Conservation (phyloP, 2,888 invertebrate species). For the Cosmia pyralina region DNA sequence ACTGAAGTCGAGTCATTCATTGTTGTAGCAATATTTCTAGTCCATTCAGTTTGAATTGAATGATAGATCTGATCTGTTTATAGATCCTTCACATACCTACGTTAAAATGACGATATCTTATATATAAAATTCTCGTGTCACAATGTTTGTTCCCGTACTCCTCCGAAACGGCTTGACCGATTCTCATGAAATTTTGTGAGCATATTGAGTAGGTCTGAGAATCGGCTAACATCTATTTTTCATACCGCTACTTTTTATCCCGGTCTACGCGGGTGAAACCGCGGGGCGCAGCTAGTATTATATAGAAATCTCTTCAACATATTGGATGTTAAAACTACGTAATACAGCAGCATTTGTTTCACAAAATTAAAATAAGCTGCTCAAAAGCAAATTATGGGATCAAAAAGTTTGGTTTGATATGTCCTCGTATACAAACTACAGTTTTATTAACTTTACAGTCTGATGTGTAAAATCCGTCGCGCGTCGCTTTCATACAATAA, state of each 20-base stretch:
- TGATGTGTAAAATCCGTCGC: slow-evolving; percentile 64
- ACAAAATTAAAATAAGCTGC: not conserved
- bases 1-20: slow-evolving; percentile 41
- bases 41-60: slow-evolving; percentile 37
- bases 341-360: not conserved
- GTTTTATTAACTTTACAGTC: slow-evolving; percentile 45
- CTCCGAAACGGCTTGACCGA: no score
- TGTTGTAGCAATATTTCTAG: slow-evolving; percentile 31
- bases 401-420: slow-evolving; percentile 14
- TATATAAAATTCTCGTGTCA: no score
- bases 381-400: not conserved
- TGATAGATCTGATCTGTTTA: slow-evolving; percentile 21
- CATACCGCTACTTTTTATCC: no score
- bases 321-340: not conserved
- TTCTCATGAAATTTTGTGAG: no score
- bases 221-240: no score
- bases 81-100: slow-evolving; percentile 8
- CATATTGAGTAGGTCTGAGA: no score
- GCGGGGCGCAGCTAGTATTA: no score
- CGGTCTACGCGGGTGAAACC: no score
- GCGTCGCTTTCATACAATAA: slow-evolving; percentile 62
- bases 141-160: no score
- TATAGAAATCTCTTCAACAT: slow-evolving; percentile 1
- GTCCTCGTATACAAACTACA: slow-evolving; percentile 3
- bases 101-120: slow-evolving; percentile 9